phyloP scores from a whole-genome alignment of 1,140 invertebrate species.

The Meloidogyne chitwoodi region DNA sequence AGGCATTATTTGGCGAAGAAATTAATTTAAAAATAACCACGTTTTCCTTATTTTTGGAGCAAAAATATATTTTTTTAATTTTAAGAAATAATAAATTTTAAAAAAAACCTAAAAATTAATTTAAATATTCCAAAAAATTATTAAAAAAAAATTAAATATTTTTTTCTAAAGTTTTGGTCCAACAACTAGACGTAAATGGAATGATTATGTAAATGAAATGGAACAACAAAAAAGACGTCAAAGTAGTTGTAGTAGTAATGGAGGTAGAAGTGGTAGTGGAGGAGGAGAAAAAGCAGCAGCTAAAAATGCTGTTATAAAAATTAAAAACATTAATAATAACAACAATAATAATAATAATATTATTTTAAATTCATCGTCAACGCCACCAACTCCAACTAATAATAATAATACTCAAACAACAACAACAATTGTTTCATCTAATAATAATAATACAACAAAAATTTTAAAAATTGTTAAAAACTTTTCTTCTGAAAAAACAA shows the following conservation, averaged over 20 bases:
- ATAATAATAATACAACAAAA: background rate
- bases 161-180: slow-evolving; percentile 38
- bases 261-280: background rate
- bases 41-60: too few relatives aligned
- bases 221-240: slow-evolving; percentile 39
- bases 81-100: too few relatives aligned
- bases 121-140: too few relatives aligned
- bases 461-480: background rate
- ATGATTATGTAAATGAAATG: slow-evolving; percentile 43
- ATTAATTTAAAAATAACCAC: too few relatives aligned
- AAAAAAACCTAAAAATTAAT: too few relatives aligned
- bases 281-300: background rate
- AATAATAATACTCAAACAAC: background rate
- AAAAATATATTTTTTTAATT: too few relatives aligned
- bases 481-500: background rate
- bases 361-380: background rate
- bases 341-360: background rate
- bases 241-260: slow-evolving; percentile 13
- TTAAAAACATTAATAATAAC: too few relatives aligned
- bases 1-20: too few relatives aligned
- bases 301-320: slow-evolving; percentile 18
- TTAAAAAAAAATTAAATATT: background rate
- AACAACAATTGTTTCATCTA: background rate
- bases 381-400: background rate
- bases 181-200: slow-evolving; percentile 51